A percentile compares a stretch with the other conserved stretches of the same genome.
Conservation (phyloP, 1,140 invertebrate genomes). For the Philaenus spumarius region DNA sequence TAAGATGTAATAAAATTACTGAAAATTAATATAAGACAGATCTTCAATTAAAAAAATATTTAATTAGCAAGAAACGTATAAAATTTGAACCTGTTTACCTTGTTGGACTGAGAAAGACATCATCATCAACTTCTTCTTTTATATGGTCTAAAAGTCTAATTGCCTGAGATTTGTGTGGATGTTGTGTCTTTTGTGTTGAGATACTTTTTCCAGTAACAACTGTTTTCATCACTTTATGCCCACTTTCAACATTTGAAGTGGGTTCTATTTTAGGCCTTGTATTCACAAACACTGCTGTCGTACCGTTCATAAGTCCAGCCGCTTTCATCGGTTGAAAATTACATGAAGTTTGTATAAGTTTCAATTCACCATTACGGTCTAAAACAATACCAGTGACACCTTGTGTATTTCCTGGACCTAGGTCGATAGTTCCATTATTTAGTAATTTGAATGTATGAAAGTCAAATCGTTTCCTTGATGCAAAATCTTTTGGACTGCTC, state of each 20-base stretch:
- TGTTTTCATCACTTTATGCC: slow-evolving; percentile 11
- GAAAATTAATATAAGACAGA: too few relatives aligned
- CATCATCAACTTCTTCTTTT: slow-evolving; percentile 51
- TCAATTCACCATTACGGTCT: slow-evolving; percentile 56
- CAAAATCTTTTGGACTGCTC: slow-evolving; percentile 72
- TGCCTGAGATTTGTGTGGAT: slow-evolving; percentile 6
- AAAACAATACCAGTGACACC: slow-evolving; percentile 53
- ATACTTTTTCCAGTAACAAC: slow-evolving; percentile 8
- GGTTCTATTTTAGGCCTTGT: slow-evolving; percentile 17
- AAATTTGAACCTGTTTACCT: too few relatives aligned
- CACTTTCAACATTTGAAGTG: slow-evolving; percentile 7
- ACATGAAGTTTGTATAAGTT: slow-evolving; percentile 48
- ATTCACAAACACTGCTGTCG: slow-evolving; percentile 25
- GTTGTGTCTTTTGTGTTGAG: slow-evolving; percentile 3
- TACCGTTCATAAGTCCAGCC: slow-evolving; percentile 19
- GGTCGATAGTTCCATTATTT: slow-evolving; percentile 53
- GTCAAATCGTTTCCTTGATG: slow-evolving; percentile 53
- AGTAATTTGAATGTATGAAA: slow-evolving; percentile 53
- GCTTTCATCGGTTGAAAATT: slow-evolving; percentile 30
- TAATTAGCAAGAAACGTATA: too few relatives aligned
- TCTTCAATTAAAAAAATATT: too few relatives aligned
- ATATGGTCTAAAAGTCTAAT: slow-evolving; percentile 39
- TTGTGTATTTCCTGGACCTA: slow-evolving; percentile 44
- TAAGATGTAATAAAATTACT: too few relatives aligned
- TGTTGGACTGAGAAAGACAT: slow-evolving; percentile 70